These are phyloP conservation scores for Papilio protenor DNA, from an alignment of 2,888 invertebrate species.

Conservation along the genomic window DNA sequence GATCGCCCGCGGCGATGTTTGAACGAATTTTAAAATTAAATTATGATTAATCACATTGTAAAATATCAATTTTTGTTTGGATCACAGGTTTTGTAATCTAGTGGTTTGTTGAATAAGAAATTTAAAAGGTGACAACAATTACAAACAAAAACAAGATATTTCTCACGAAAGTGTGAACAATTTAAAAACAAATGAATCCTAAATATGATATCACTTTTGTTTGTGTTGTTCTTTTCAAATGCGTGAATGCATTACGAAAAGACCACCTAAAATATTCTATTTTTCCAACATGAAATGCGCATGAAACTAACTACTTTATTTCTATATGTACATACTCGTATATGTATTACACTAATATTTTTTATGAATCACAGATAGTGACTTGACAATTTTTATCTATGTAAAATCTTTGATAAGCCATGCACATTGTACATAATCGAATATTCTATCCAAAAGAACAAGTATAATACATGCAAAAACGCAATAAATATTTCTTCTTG, in stretches of 20 bases:
- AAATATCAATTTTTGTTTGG: too few relatives aligned
- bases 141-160: too few relatives aligned
- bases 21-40: not conserved
- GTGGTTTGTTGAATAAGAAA: not conserved
- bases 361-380: not conserved
- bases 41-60: not conserved
- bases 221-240: too few relatives aligned
- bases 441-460: not conserved
- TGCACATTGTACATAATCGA: not conserved
- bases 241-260: too few relatives aligned
- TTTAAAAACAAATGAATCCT: too few relatives aligned
- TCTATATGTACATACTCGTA: too few relatives aligned
- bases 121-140: not conserved
- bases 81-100: not conserved
- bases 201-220: too few relatives aligned
- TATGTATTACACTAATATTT: not conserved
- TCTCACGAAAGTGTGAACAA: too few relatives aligned
- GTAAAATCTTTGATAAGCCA: not conserved
- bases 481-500: too few relatives aligned
- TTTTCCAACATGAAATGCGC: too few relatives aligned
- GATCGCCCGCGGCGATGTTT: not conserved
- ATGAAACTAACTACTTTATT: too few relatives aligned
- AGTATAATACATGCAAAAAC: not conserved
- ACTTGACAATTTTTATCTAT: not conserved
- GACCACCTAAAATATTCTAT: too few relatives aligned